Conservation (phyloP, 2,888 invertebrate species). For the Drosophila paramelanica region DNA sequence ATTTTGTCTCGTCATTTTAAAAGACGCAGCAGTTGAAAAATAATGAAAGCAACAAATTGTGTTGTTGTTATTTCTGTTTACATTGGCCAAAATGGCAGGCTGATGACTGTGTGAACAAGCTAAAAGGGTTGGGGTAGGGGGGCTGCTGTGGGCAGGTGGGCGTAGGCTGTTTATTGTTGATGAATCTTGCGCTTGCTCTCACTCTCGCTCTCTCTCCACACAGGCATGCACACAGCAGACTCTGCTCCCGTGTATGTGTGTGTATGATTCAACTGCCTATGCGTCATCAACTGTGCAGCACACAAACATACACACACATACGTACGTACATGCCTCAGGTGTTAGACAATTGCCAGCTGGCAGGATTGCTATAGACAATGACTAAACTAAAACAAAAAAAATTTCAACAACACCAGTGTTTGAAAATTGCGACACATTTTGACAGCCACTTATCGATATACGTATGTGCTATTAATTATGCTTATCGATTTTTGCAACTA, state of each 20-base stretch:
- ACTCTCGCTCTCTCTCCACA: conserved; percentile 16
- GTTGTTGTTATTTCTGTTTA: conserved; percentile 44
- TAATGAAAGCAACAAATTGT: conserved; percentile 57
- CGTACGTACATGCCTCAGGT: conserved; percentile 19
- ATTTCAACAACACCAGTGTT: conserved; percentile 3
- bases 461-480: conserved; percentile 5
- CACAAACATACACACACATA: conserved; percentile 3
- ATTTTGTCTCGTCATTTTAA: conserved; percentile 70
- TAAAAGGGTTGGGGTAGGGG: not conserved
- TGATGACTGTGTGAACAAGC: conserved; percentile 48
- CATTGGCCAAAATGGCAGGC: conserved; percentile 57
- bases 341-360: conserved; percentile 56
- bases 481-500: conserved; percentile 39
- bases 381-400: conserved; percentile 41
- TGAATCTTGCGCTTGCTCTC: conserved; percentile 40
- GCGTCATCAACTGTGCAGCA: conserved; percentile 53
- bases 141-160: conserved; percentile 38
- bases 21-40: conserved; percentile 49
- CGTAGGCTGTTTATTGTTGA: conserved; percentile 55
- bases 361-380: conserved; percentile 55
- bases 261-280: conserved; percentile 54
- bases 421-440: conserved; percentile 26
- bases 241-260: conserved; percentile 5
- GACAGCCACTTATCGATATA: conserved; percentile 35
- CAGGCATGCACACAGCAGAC: conserved; percentile 6